Conservation (phyloP, 2,797 vertebrate species). For the Hydrolagus colliei region DNA sequence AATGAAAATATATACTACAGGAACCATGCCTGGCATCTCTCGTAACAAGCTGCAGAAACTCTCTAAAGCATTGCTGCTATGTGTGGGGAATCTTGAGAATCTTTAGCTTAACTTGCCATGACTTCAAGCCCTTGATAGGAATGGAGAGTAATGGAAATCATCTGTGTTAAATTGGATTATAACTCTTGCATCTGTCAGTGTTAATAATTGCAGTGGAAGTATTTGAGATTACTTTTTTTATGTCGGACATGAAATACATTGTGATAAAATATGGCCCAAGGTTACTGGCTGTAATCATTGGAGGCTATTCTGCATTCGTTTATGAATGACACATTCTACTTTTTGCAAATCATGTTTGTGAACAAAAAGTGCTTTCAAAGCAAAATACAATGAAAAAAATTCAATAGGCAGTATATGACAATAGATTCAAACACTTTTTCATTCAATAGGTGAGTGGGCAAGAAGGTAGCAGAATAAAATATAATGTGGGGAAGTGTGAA, state of each 20-base stretch:
- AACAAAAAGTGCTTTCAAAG: background rate
- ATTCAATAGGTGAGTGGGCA: too few relatives aligned
- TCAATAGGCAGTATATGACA: background rate
- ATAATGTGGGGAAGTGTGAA: too few relatives aligned
- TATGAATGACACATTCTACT: background rate
- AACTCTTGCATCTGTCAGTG: constrained; percentile 40
- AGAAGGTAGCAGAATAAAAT: too few relatives aligned
- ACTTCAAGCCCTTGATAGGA: constrained; percentile 52
- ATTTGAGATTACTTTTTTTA: constrained; percentile 35
- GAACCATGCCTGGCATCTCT: constrained; percentile 80
- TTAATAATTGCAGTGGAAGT: constrained; percentile 34
- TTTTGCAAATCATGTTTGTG: background rate
- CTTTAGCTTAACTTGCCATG: constrained; percentile 61
- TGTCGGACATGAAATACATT: background rate
- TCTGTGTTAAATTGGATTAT: constrained; percentile 34
- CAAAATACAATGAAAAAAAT: background rate
- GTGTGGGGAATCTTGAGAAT: constrained; percentile 89
- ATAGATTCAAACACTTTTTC: background rate
- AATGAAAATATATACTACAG: constrained; percentile 88
- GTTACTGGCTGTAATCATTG: background rate
- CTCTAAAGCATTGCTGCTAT: constrained; percentile 79
- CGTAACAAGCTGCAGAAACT: constrained; percentile 89
- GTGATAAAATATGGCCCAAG: background rate
- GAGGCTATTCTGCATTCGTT: background rate
- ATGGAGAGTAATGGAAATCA: constrained; percentile 40